Conservation (phyloP, 2,797 vertebrate species). For the Steatocranus sp. region DNA sequence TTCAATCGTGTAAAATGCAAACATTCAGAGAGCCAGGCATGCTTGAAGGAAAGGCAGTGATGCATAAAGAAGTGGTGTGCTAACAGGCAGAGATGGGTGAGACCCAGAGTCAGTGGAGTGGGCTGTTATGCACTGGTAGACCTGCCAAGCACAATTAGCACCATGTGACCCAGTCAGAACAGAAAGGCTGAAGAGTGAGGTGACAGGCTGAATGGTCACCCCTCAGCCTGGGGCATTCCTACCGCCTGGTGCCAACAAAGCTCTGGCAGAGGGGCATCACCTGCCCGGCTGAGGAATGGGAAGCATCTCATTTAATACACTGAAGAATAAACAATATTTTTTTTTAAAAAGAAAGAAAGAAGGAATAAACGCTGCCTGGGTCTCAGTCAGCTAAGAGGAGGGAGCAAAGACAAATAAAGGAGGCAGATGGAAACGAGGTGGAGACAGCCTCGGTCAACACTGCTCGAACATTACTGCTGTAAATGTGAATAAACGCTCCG, state of each 20-base stretch:
- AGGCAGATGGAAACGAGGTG: not conserved
- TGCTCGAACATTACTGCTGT: not conserved
- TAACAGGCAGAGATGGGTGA: slow-evolving; percentile 49
- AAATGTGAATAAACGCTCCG: not conserved
- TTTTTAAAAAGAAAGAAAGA: not conserved
- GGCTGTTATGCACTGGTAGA: slow-evolving; percentile 57
- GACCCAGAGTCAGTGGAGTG: slow-evolving; percentile 47
- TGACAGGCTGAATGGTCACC: not conserved
- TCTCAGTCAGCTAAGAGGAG: not conserved
- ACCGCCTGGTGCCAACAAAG: not conserved
- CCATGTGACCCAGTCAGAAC: slow-evolving; percentile 63
- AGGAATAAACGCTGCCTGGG: not conserved
- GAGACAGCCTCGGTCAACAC: not conserved
- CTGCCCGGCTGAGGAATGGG: slow-evolving; percentile 11
- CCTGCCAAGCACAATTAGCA: slow-evolving; percentile 71
- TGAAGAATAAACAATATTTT: not conserved
- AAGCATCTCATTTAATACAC: slow-evolving; percentile 13
- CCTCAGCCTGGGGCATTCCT: not conserved
- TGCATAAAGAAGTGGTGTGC: slow-evolving; percentile 32
- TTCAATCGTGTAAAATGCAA: not conserved
- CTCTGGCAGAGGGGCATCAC: not conserved
- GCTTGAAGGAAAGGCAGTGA: slow-evolving; percentile 25
- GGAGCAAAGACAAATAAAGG: not conserved
- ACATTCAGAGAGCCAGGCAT: not conserved
- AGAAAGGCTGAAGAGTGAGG: not conserved